Percentiles rank a stretch among this genome's conserved stretches.
phyloP scores from a whole-genome alignment of 1,140 invertebrate genomes.

The Adelges cooleyi region DNA sequence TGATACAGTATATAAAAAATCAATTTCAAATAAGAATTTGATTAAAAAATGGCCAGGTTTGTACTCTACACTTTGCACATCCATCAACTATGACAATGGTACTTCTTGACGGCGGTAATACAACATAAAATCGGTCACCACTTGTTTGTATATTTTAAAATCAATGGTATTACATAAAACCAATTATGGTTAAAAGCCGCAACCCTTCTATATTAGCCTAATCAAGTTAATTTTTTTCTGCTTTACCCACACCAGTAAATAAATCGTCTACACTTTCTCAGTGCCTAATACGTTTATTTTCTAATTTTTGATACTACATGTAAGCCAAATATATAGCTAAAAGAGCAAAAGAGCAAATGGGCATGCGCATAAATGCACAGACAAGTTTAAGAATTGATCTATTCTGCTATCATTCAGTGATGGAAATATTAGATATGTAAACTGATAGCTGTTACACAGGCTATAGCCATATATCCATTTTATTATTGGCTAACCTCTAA shows the following conservation, averaged over 20 bases:
- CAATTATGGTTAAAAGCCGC: neutral
- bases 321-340: slow-evolving; percentile 15
- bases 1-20: too few relatives aligned
- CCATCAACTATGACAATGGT: too few relatives aligned
- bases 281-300: too few relatives aligned
- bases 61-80: too few relatives aligned
- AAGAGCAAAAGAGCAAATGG: slow-evolving; percentile 1
- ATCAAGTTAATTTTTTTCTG: neutral
- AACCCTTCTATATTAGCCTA: neutral
- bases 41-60: too few relatives aligned
- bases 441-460: slow-evolving; percentile 1
- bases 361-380: neutral
- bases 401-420: too few relatives aligned
- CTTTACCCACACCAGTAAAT: slow-evolving; percentile 14
- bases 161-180: too few relatives aligned
- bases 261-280: too few relatives aligned
- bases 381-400: slow-evolving; percentile 5
- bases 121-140: too few relatives aligned
- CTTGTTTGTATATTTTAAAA: too few relatives aligned
- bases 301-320: slow-evolving; percentile 1
- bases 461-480: slow-evolving; percentile 14
- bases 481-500: slow-evolving; percentile 16
- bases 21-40: too few relatives aligned
- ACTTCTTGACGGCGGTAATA: too few relatives aligned
- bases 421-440: neutral